These are phyloP conservation scores for Scaptomyza cyrtandrae DNA, from an alignment of 2,888 invertebrate genomes.

Conservation along the genomic window DNA sequence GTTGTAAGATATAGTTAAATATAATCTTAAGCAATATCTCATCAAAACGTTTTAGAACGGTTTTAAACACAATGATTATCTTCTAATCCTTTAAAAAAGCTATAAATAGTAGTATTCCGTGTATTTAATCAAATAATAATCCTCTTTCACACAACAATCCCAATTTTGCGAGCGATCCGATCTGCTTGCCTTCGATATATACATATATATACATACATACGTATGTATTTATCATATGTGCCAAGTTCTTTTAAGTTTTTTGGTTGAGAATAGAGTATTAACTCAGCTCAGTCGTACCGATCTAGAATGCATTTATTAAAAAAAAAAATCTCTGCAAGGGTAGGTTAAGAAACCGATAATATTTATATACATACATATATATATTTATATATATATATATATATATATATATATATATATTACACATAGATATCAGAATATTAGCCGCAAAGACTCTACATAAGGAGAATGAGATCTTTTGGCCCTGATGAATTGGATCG, in stretches of 20 bases:
- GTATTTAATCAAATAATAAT: too few species aligned
- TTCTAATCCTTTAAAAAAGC: neutral
- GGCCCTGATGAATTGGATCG: neutral
- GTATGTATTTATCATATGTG: neutral
- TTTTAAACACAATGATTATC: conserved; percentile 1
- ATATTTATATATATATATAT: neutral
- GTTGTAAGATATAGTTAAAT: conserved; percentile 1
- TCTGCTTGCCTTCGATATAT: neutral
- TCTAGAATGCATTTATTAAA: conserved; percentile 7
- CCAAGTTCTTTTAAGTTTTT: conserved; percentile 1
- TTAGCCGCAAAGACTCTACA: conserved; percentile 35
- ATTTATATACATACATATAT: neutral
- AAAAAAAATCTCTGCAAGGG: conserved; percentile 15
- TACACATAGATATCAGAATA: conserved; percentile 7
- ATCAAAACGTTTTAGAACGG: neutral
- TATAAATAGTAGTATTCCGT: too few species aligned
- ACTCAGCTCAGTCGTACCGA: conserved; percentile 11
- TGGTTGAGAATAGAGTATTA: conserved; percentile 1
- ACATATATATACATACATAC: neutral
- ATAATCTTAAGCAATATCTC: conserved; percentile 8
- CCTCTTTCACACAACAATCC: neutral
- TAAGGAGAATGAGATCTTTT: conserved; percentile 3
- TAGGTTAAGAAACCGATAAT: neutral
- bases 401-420: neutral
- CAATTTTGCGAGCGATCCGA: neutral